Conservation (phyloP, 2,113 vertebrate species). For the Aspiorhynchus laticeps region DNA sequence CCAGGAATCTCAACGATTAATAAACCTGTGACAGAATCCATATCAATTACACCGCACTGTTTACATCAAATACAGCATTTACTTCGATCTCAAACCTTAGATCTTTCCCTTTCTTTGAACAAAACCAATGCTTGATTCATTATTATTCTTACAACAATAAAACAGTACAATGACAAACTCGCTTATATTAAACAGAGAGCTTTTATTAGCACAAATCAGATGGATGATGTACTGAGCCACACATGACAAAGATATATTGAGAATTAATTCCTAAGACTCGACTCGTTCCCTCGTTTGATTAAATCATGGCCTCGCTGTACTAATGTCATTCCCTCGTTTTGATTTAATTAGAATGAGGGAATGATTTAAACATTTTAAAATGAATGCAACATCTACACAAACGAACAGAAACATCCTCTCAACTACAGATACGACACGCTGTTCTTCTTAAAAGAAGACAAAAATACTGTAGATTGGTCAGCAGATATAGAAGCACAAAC, state of each 20-base stretch:
- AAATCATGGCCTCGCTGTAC: not conserved
- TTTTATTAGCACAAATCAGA: not conserved
- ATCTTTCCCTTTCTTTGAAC: not conserved
- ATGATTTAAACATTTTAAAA: constrained; percentile 21
- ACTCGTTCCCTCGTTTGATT: not conserved
- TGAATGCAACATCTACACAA: constrained; percentile 15
- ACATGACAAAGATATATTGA: not conserved
- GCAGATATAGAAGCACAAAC: not conserved
- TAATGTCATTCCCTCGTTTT: not conserved
- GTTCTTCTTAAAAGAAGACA: not conserved
- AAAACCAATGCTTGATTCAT: not conserved
- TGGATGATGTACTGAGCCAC: not conserved
- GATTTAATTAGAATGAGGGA: not conserved
- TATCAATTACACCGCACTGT: not conserved
- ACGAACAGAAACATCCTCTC: constrained; percentile 1
- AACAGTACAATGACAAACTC: not conserved
- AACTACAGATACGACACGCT: not conserved
- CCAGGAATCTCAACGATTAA: too few relatives aligned
- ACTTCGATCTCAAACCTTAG: too few relatives aligned
- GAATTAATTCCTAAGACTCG: not conserved
- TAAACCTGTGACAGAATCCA: not conserved
- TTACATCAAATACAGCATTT: not conserved
- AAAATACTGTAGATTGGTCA: not conserved
- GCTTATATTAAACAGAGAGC: too few relatives aligned
- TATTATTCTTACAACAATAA: not conserved